These are phyloP conservation scores for Centrocercus urophasianus DNA, from an alignment of 2,113 vertebrate genomes.

Conservation along the genomic window DNA sequence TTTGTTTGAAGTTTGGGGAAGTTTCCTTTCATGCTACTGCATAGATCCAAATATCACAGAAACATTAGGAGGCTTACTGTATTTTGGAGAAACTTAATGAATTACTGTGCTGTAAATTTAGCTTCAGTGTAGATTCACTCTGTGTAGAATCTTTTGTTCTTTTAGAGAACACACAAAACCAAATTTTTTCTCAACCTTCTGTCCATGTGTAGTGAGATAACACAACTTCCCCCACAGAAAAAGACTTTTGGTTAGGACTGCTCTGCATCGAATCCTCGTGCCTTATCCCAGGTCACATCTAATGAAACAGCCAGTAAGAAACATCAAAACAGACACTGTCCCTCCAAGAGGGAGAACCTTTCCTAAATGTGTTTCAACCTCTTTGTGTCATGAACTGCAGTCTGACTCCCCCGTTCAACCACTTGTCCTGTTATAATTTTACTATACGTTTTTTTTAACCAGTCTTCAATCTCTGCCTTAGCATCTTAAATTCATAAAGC, in stretches of 20 bases:
- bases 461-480: neutral
- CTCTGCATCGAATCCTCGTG: neutral
- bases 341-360: neutral
- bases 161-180: neutral
- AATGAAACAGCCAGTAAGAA: neutral
- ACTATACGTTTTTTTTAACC: neutral
- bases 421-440: neutral
- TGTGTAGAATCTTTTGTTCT: neutral
- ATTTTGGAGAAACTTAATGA: neutral
- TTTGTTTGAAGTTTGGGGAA: neutral
- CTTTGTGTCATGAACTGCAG: neutral
- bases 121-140: neutral
- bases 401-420: neutral
- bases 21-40: neutral
- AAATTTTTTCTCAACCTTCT: neutral
- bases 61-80: neutral
- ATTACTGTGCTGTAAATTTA: neutral
- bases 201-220: neutral
- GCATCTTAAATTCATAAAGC: neutral
- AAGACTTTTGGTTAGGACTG: neutral
- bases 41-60: neutral
- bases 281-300: neutral
- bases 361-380: neutral
- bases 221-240: rapidly evolving
- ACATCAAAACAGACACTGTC: neutral